Base-by-base conservation (phyloP, 1,140 invertebrate genomes). In the Pteromalus puparum region DNA sequence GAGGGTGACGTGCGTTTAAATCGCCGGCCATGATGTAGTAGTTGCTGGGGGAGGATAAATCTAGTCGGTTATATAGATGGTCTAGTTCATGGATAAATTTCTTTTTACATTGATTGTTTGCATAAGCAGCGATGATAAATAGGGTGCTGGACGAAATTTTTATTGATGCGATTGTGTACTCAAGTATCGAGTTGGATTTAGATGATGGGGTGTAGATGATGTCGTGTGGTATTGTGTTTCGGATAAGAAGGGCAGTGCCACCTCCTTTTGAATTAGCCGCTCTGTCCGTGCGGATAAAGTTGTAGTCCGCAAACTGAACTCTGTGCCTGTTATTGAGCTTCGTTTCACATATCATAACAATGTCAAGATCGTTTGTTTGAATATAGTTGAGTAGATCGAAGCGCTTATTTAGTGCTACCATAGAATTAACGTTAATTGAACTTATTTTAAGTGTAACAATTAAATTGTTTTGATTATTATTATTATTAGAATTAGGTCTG, bases 321-420 rank as follows among this genome's bases (percentile, higher is more conserved):
- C 65, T 78, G 21, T 65, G 53, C 30, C 53, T 78, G 2, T 15
- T 15, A 4, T 78, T 78, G 9, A 78, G 24, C 65, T 78, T 78
- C 10, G 76, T 78, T 78, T 78, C 53, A n/a, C 48, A 30, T 78
- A 76, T 48, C 38, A 76, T 12, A 3, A 76, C 21, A n/a, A 76
- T 76, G 24, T 76, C 74, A 5, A 46, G 24, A 3, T 76, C 46
- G 24, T 76, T 13, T 46, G 7, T 46, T 15, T 76, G n/a, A 6
- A 26, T 12, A 48, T 46, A 76, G 18, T 76, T 13, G 3, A 76
- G 42, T 6, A 76, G 42, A 9, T 68, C 74, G 10, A 24, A n/a
- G 21, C 74, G 74, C n/a, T 76, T 76, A 6, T 12, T 21, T 46
- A 46, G 5, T 4, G 74, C 4, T 6, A 76, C 42, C 18, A 76